Evolutionary conservation across 2,797 vertebrate species (phyloP).

Genomic region (Falco berigora): DNA sequence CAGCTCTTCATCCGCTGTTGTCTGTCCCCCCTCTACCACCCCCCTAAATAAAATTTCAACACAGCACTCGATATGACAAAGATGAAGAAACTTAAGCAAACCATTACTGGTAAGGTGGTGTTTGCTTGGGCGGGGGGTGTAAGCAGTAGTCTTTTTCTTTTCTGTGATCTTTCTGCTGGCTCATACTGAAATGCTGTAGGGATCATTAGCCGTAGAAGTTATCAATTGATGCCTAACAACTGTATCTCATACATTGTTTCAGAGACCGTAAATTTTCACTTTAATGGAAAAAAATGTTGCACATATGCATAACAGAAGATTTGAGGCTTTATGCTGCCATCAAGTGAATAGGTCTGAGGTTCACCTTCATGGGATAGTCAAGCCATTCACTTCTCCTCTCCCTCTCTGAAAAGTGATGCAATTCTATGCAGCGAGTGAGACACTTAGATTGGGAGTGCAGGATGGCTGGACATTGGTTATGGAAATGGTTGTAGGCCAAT

Average conservation of each 20-base stretch:
- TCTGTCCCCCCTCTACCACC: neutral
- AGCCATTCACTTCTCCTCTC: neutral
- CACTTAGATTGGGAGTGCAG: rapidly evolving
- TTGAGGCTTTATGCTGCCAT: neutral
- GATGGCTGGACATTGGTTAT: neutral
- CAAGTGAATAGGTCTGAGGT: neutral
- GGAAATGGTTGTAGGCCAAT: neutral
- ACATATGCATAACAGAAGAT: neutral
- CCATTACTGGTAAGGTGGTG: neutral
- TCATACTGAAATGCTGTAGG: neutral
- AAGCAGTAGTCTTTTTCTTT: neutral
- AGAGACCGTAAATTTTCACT: neutral
- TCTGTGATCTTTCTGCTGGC: neutral
- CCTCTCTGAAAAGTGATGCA: neutral
- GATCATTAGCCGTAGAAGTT: constrained; percentile 8
- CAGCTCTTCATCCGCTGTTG: neutral
- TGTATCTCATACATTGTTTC: neutral
- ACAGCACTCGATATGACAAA: neutral
- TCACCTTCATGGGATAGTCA: neutral
- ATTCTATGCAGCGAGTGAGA: neutral
- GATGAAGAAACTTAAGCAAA: neutral
- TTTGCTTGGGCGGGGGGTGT: neutral
- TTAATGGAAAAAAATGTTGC: neutral
- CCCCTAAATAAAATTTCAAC: neutral
- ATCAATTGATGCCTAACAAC: neutral